Base-by-base conservation (phyloP, 2,888 invertebrate species). In the Machimus rusticus region DNA sequence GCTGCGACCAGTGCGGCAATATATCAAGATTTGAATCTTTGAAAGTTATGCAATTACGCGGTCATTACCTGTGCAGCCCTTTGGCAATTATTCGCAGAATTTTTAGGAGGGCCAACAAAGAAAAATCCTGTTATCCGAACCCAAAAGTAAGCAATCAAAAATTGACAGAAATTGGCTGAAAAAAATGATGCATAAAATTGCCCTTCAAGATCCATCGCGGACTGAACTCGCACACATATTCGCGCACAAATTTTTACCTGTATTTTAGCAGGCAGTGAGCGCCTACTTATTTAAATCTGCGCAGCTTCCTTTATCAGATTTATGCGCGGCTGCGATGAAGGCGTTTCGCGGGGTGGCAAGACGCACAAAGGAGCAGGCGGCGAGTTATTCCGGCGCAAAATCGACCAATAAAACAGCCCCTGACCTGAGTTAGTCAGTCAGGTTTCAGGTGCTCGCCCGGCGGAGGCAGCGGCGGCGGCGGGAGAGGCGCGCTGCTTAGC, bases 341-440 rank as follows among this genome's bases (percentile, higher is more conserved):
- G 66, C 66, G 66, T 6, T 43, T 19, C 76, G 6, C 76, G 34
- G 76, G 34, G 76, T 37, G 46, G 37, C 16, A 66, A 12, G 8
- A 43, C 12, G 43, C 5, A 66, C 19, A 23, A 78, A 39, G 46
- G 43, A n/a, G 8, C 43, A 14, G 39, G 43, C 77, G 39, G 43
- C 77, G 39, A 77, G 77, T n/a, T 77, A 37, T 43, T 77, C 81
- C 31, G 31, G 43, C 81, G 16, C 5, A 81, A 14, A 51, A 81
- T 34, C 16, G 31, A 81, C 19, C 34, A 81, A 55, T 34, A 81
- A 55, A 81, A 81, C 81, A 81, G 55, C 55, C 55, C 28, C 66
- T 81, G 55, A 43, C 81, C 81, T n/a, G 81, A 81, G 81, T 81
- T 46, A 81, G 81, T 81, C 81, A 81, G 81, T 81, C 81, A 55